A percentile compares a stretch with the other conserved stretches of the same genome.
Conservation (phyloP, 2,888 invertebrate genomes). For the Leucoma salicis region DNA sequence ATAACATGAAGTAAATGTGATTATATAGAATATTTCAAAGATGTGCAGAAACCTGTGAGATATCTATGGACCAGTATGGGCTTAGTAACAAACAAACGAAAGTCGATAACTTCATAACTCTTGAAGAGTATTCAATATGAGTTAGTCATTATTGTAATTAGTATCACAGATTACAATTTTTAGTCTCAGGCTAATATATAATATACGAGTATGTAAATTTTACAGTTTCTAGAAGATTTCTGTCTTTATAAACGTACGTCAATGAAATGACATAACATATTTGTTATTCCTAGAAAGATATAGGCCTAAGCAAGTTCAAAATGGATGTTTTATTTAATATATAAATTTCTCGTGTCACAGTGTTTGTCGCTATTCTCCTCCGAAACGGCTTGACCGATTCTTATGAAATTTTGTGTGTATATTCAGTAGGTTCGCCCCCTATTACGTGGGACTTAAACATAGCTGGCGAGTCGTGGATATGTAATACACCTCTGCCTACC, state of each 20-base stretch:
- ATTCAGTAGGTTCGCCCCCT: no score
- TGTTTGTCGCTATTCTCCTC: no score
- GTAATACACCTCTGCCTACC: no score
- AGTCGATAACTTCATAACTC: constrained; percentile 20
- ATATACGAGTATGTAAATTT: no score
- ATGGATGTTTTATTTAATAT: constrained; percentile 22
- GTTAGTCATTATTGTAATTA: constrained; percentile 26
- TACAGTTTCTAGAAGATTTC: not conserved
- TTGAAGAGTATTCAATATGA: constrained; percentile 19
- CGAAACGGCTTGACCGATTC: no score
- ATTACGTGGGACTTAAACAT: no score
- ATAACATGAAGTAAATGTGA: constrained; percentile 60
- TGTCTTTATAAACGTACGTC: no score
- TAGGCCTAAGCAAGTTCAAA: constrained; percentile 24
- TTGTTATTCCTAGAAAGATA: constrained; percentile 23
- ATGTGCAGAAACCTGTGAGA: constrained; percentile 51
- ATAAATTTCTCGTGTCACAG: no score
- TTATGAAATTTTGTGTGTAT: no score
- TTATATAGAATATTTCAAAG: constrained; percentile 39
- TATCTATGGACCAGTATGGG: constrained; percentile 32
- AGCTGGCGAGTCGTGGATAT: no score
- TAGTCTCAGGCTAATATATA: constrained; percentile 41
- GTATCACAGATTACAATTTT: constrained; percentile 48
- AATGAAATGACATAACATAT: constrained; percentile 23
- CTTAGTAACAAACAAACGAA: constrained; percentile 19